Conservation (phyloP, 2,888 invertebrate species). For the Callyntrura guangdongensis region DNA sequence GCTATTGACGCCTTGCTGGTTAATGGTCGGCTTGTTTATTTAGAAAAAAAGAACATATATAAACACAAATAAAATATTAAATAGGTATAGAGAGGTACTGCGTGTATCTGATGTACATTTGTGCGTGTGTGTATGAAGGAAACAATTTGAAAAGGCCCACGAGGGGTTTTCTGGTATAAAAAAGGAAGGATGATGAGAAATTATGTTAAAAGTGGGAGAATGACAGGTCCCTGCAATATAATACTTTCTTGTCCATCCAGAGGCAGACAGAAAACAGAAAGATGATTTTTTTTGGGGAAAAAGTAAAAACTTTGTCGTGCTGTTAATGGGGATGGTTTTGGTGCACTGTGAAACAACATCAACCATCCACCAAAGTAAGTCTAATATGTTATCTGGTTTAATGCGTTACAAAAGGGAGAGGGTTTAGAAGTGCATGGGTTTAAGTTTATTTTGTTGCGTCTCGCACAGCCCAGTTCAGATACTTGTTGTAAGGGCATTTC, state of each 20-base stretch:
- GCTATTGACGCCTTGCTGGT: slow-evolving; percentile 5
- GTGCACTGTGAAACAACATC: neutral
- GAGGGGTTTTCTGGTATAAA: slow-evolving; percentile 32
- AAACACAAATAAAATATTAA: neutral
- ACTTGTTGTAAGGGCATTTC: slow-evolving; percentile 20
- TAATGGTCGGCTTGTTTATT: slow-evolving; percentile 45
- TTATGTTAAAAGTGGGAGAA: slow-evolving; percentile 59
- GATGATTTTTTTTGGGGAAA: slow-evolving; percentile 1
- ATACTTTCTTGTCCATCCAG: slow-evolving; percentile 5
- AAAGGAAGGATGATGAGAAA: slow-evolving; percentile 56
- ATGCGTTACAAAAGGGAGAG: neutral
- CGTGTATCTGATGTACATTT: neutral
- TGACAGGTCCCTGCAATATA: slow-evolving; percentile 33
- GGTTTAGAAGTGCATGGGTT: neutral
- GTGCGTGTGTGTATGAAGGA: neutral
- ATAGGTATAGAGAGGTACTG: neutral
- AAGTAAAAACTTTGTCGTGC: neutral
- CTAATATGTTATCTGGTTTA: neutral
- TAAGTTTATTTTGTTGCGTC: slow-evolving; percentile 23
- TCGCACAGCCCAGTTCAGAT: neutral
- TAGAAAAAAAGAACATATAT: neutral
- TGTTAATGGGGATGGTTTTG: neutral
- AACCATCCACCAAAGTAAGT: slow-evolving; percentile 7
- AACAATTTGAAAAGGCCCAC: slow-evolving; percentile 61
- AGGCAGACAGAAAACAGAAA: neutral